phyloP scores from a whole-genome alignment of 2,797 vertebrate genomes.

The Lerista edwardsae region DNA sequence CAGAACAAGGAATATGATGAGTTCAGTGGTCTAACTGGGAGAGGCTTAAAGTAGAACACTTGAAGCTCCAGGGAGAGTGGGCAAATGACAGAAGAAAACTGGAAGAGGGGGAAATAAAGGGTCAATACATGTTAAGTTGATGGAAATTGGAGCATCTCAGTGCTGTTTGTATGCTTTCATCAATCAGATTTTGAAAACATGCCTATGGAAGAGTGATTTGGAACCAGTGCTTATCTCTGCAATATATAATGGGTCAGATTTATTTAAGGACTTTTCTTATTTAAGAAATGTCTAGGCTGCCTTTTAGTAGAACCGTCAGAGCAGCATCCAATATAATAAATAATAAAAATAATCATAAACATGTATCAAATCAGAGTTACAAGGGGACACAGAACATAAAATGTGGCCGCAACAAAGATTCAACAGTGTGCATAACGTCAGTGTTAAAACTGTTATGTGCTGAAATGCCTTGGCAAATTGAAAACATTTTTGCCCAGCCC shows the following conservation, averaged over 20 bases:
- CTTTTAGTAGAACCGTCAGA: too few relatives aligned
- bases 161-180: not conserved
- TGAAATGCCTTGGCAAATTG: too few relatives aligned
- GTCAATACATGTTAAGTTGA: not conserved
- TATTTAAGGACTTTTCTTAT: too few relatives aligned
- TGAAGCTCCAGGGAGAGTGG: not conserved
- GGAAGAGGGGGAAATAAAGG: not conserved
- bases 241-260: not conserved
- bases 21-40: not conserved
- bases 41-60: not conserved
- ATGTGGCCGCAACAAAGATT: too few relatives aligned
- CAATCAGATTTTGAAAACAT: not conserved
- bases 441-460: too few relatives aligned
- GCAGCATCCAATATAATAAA: too few relatives aligned
- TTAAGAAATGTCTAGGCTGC: not conserved
- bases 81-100: not conserved
- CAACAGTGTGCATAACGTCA: too few relatives aligned
- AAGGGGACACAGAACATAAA: too few relatives aligned
- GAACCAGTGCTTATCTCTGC: not conserved
- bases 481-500: too few relatives aligned
- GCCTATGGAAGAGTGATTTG: not conserved
- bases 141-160: not conserved
- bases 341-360: too few relatives aligned
- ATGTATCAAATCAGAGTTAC: too few relatives aligned
- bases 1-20: not conserved